Conservation (phyloP, 2,888 invertebrate species). For the Pyrrhosoma nymphula region DNA sequence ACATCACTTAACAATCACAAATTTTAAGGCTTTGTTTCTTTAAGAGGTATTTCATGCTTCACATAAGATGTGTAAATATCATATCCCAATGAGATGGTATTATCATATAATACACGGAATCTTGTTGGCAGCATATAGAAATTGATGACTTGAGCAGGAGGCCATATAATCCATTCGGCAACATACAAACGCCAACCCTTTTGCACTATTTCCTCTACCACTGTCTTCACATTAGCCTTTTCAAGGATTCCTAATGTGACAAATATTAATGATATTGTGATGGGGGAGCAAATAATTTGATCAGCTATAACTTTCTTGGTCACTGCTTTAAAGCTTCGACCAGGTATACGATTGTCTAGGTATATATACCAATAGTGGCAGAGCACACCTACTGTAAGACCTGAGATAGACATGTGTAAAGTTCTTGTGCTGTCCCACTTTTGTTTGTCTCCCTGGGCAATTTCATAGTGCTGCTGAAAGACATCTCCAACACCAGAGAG, state of each 20-base stretch:
- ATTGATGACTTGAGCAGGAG: conserved; percentile 94
- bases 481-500: conserved; percentile 90
- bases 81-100: conserved; percentile 90
- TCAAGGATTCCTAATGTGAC: conserved; percentile 87
- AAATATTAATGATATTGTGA: conserved; percentile 89
- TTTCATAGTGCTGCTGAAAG: conserved; percentile 90
- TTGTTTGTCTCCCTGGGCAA: conserved; percentile 79
- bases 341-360: conserved; percentile 86
- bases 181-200: conserved; percentile 89
- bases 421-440: conserved; percentile 83
- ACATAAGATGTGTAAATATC: conserved; percentile 92
- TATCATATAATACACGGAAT: conserved; percentile 93
- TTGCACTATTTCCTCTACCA: conserved; percentile 84
- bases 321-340: conserved; percentile 83
- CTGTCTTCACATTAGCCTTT: conserved; percentile 81
- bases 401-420: conserved; percentile 88
- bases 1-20: not conserved
- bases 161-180: conserved; percentile 96
- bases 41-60: conserved; percentile 80
- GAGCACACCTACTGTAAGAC: conserved; percentile 87
- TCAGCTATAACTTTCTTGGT: conserved; percentile 90
- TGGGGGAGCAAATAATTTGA: conserved; percentile 90
- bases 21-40: not conserved
- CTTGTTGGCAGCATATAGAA: conserved; percentile 91
- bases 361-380: conserved; percentile 93